These are phyloP conservation scores for Drosophila fuyamai DNA, from an alignment of 1,140 invertebrate genomes.

Conservation along the genomic window DNA sequence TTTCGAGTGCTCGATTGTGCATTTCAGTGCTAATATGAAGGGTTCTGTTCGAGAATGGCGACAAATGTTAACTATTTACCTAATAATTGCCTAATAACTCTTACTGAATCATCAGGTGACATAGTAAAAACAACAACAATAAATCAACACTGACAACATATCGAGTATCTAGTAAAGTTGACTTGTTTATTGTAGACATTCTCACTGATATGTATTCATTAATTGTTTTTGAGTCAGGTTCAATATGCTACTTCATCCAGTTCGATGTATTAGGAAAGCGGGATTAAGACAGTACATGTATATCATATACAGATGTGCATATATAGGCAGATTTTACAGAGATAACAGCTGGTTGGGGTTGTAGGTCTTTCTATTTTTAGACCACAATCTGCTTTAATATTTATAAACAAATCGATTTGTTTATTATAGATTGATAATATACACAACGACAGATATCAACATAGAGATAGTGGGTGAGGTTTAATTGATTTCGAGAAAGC, in stretches of 20 bases:
- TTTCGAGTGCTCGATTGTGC: slow-evolving; percentile 40
- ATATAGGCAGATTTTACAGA: slow-evolving; percentile 42
- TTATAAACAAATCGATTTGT: slow-evolving; percentile 59
- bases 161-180: slow-evolving; percentile 39
- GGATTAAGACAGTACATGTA: slow-evolving; percentile 7
- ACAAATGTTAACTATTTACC: slow-evolving; percentile 30
- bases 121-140: slow-evolving; percentile 21
- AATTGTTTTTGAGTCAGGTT: slow-evolving; percentile 17
- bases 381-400: slow-evolving; percentile 56
- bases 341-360: slow-evolving; percentile 43
- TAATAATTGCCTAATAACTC: slow-evolving; percentile 35
- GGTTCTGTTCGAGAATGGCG: slow-evolving; percentile 15
- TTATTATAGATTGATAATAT: slow-evolving; percentile 42
- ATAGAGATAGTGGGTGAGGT: neutral
- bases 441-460: neutral
- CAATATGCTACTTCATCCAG: slow-evolving; percentile 4
- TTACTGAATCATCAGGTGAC: slow-evolving; percentile 40
- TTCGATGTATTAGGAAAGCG: neutral
- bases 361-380: slow-evolving; percentile 57
- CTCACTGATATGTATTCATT: slow-evolving; percentile 30
- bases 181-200: slow-evolving; percentile 48
- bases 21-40: slow-evolving; percentile 13
- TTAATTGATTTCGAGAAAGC: neutral
- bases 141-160: slow-evolving; percentile 17
- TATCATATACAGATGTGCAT: slow-evolving; percentile 35